Evolutionary conservation across 2,113 vertebrate genomes (phyloP).

Genomic region (Oenanthe melanoleuca): DNA sequence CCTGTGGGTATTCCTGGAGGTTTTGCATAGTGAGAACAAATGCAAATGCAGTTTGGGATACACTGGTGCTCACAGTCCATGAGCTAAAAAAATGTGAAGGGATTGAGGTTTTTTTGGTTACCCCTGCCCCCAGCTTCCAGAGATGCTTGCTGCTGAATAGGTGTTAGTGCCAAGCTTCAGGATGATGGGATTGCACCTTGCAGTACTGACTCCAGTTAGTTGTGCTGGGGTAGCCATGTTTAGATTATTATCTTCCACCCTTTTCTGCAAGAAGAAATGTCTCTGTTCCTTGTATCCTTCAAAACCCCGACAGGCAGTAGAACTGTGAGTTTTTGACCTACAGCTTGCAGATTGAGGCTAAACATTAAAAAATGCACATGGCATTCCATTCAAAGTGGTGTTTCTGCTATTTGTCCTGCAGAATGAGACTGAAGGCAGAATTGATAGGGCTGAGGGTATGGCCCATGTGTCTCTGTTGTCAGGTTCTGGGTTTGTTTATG

Average conservation of each 20-base stretch:
- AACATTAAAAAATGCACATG: not conserved
- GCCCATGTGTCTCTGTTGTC: not conserved
- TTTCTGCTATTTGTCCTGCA: not conserved
- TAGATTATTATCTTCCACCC: not conserved
- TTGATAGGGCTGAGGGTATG: not conserved
- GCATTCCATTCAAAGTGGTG: not conserved
- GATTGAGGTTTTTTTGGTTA: not conserved
- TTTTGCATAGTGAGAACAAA: conserved; percentile 13
- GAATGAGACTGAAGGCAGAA: not conserved
- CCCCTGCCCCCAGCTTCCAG: not conserved
- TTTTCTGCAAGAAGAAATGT: not conserved
- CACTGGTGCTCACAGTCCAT: not conserved
- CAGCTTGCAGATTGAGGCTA: not conserved
- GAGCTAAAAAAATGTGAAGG: not conserved
- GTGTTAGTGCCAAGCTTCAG: not conserved
- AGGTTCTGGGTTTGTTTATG: not conserved
- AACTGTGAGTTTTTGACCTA: not conserved
- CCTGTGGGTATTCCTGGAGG: not conserved
- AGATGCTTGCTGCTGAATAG: not conserved
- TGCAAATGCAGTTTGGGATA: not conserved
- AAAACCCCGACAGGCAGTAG: not conserved
- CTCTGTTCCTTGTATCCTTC: not conserved
- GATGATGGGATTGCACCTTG: not conserved
- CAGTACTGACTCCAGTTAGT: not conserved
- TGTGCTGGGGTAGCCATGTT: not conserved